Conservation (phyloP, 2,888 invertebrate species). For the Antitype chi region DNA sequence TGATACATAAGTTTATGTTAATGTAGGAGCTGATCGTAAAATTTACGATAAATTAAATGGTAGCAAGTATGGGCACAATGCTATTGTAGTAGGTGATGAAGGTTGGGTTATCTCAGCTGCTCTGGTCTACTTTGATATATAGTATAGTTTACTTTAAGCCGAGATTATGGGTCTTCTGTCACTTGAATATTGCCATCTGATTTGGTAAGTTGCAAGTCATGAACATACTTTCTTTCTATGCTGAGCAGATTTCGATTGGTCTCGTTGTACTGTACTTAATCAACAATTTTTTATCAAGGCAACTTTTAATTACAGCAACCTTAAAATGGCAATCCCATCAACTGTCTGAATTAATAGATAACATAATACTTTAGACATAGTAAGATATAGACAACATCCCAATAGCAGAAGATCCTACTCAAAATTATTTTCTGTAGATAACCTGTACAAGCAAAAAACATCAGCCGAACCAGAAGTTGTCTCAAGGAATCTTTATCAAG, state of each 20-base stretch:
- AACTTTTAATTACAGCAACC: background rate
- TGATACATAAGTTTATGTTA: constrained; percentile 49
- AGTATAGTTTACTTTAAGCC: background rate
- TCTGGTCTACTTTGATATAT: background rate
- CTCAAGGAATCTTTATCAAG: background rate
- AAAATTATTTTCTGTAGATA: background rate
- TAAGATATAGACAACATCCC: no score
- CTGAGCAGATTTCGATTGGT: background rate
- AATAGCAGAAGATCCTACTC: background rate
- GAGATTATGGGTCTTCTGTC: background rate
- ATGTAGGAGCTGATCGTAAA: constrained; percentile 26
- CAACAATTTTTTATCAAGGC: no score
- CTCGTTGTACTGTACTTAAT: background rate
- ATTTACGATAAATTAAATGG: constrained; percentile 11
- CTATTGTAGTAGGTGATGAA: constrained; percentile 39
- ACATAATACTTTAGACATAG: background rate
- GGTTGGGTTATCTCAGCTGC: constrained; percentile 24
- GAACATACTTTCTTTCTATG: background rate
- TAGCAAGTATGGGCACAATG: constrained; percentile 14
- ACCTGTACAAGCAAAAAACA: background rate
- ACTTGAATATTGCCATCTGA: background rate
- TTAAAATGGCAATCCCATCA: background rate
- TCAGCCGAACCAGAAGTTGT: fast-evolving
- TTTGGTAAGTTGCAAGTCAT: background rate
- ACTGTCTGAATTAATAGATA: background rate